A percentile compares a stretch with the other conserved stretches of the same genome.
Evolutionary conservation across 2,888 invertebrate species (phyloP).

Genomic region (Drosophila conformis): DNA sequence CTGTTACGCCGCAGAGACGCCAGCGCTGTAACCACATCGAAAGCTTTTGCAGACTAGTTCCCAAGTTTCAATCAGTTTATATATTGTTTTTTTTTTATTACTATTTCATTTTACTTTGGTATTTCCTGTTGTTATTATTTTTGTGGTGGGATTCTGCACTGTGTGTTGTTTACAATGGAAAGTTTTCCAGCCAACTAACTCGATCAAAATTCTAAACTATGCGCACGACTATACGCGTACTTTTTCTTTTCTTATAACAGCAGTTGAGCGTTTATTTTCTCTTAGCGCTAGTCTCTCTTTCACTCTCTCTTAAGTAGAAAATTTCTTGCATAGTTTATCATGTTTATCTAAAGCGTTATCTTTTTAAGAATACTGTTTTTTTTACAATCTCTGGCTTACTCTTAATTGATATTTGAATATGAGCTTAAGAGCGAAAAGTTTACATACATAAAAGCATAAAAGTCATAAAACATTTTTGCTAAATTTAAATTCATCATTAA

Average conservation of each 20-base stretch:
- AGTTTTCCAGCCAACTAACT: slow-evolving; percentile 61
- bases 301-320: neutral
- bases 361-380: neutral
- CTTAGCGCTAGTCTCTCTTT: slow-evolving; percentile 14
- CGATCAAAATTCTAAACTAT: slow-evolving; percentile 29
- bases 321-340: neutral
- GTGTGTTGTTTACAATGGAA: slow-evolving; percentile 46
- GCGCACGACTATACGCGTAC: slow-evolving; percentile 25
- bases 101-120: slow-evolving; percentile 13
- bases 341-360: slow-evolving; percentile 8
- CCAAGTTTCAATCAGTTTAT: slow-evolving; percentile 9
- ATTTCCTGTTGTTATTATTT: slow-evolving; percentile 12
- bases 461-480: neutral
- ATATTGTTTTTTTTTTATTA: slow-evolving; percentile 14
- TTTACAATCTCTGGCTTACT: neutral
- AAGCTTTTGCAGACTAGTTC: neutral
- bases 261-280: slow-evolving; percentile 5
- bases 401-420: neutral
- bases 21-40: slow-evolving; percentile 52
- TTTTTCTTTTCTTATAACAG: slow-evolving; percentile 40
- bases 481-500: neutral
- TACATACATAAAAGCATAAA: neutral
- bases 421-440: neutral
- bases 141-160: neutral
- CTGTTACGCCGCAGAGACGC: slow-evolving; percentile 20